Percentiles rank a stretch among this genome's conserved stretches.
Evolutionary conservation across 2,113 vertebrate species (phyloP).

Genomic region (Catharus bicknelli): DNA sequence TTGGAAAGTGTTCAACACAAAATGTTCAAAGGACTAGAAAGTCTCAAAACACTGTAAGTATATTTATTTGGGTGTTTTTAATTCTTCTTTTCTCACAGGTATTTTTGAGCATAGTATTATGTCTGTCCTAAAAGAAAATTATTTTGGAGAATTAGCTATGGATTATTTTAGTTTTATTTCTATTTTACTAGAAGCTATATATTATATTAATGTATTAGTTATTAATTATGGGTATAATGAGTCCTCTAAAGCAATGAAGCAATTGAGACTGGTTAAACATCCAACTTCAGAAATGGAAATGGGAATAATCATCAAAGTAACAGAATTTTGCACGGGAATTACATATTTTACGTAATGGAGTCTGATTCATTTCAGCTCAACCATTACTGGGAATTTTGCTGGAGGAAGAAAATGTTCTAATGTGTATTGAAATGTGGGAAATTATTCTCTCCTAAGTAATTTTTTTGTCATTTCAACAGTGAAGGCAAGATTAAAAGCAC

Average conservation of each 20-base stretch:
- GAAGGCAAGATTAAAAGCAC: background rate
- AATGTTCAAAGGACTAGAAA: slow-evolving; percentile 93
- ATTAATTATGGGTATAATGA: background rate
- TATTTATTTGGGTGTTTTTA: background rate
- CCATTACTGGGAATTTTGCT: slow-evolving; percentile 8
- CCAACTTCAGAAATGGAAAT: background rate
- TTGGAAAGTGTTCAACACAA: slow-evolving; percentile 89
- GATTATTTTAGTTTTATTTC: background rate
- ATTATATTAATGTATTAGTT: background rate
- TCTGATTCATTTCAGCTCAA: slow-evolving; percentile 1
- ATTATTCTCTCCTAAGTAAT: background rate
- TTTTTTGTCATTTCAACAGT: slow-evolving; percentile 31
- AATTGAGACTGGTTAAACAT: background rate
- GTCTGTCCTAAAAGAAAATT: background rate
- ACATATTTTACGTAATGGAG: background rate
- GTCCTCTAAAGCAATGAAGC: background rate
- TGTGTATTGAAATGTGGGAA: slow-evolving; percentile 28
- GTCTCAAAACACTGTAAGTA: slow-evolving; percentile 95
- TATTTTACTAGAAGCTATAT: background rate
- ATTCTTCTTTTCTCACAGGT: background rate
- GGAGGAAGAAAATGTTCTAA: background rate
- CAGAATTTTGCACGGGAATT: slow-evolving; percentile 10
- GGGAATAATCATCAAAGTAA: slow-evolving; percentile 17
- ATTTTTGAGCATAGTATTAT: background rate
- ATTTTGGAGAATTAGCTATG: background rate